Percentiles rank a stretch among this genome's conserved stretches.
phyloP scores from a whole-genome alignment of 2,888 invertebrate species.

The Pilophorus perplexus region DNA sequence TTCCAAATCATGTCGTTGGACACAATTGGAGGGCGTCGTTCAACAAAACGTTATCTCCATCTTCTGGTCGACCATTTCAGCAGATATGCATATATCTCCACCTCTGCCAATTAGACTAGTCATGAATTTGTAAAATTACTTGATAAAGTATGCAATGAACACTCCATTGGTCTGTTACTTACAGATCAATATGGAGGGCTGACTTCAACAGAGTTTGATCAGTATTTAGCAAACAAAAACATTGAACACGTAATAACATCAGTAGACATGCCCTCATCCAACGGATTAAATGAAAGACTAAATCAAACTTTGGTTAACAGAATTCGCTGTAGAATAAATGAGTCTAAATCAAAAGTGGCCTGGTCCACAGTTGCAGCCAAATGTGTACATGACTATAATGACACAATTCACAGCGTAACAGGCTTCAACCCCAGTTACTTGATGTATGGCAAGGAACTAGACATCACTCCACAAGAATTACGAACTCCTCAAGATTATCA shows the following conservation, averaged over 20 bases:
- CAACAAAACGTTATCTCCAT: slow-evolving; percentile 50
- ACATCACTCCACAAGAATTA: slow-evolving; percentile 11
- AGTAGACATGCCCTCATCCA: slow-evolving; percentile 48
- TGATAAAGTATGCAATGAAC: neutral
- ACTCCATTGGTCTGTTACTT: slow-evolving; percentile 12
- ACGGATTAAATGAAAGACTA: slow-evolving; percentile 31
- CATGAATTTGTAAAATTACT: slow-evolving; percentile 49
- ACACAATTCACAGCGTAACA: slow-evolving; percentile 19
- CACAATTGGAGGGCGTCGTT: slow-evolving; percentile 49
- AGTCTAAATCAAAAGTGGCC: slow-evolving; percentile 41
- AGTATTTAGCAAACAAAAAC: slow-evolving; percentile 12
- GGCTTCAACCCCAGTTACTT: slow-evolving; percentile 13
- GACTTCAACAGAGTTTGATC: slow-evolving; percentile 40
- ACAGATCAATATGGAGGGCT: slow-evolving; percentile 24
- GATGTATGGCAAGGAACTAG: slow-evolving; percentile 17
- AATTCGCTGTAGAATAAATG: slow-evolving; percentile 47
- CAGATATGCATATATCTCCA: slow-evolving; percentile 48
- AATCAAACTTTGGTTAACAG: slow-evolving; percentile 48
- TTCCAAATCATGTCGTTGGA: slow-evolving; percentile 50
- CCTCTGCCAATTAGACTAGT: slow-evolving; percentile 48
- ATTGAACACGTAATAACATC: slow-evolving; percentile 46
- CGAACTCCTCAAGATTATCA: slow-evolving; percentile 17
- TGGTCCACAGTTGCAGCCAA: slow-evolving; percentile 47
- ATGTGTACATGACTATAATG: slow-evolving; percentile 38
- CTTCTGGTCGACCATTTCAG: slow-evolving; percentile 49